Percentiles rank a stretch among this genome's conserved stretches.
These are phyloP conservation scores for Phodopus roborovskii DNA, from an alignment of 2,113 vertebrate species.

Conservation along the genomic window DNA sequence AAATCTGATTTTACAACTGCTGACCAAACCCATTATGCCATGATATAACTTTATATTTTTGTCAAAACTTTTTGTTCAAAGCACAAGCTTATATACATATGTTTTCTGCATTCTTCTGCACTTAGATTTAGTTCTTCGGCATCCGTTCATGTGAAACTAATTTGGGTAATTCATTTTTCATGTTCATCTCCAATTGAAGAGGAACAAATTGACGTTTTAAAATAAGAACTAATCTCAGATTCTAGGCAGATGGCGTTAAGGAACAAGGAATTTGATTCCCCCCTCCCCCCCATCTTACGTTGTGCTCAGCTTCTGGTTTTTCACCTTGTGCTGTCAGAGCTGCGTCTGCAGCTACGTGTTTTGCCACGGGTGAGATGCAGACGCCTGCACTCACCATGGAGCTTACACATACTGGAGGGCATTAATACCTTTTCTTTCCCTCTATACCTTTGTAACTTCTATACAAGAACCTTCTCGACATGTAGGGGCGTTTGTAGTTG, in stretches of 20 bases:
- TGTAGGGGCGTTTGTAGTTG: neutral
- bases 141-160: conserved; percentile 47
- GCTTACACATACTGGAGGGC: neutral
- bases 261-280: conserved; percentile 6
- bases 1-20: neutral
- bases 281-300: neutral
- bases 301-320: neutral
- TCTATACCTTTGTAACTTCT: neutral
- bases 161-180: conserved; percentile 47
- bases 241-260: conserved; percentile 39
- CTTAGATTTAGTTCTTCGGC: conserved; percentile 44
- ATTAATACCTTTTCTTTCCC: neutral
- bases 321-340: neutral
- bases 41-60: conserved; percentile 56
- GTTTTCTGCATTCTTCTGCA: neutral
- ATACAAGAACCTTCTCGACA: neutral
- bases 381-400: neutral
- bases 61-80: neutral
- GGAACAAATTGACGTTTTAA: neutral
- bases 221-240: conserved; percentile 48
- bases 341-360: conserved; percentile 5
- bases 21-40: neutral
- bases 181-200: conserved; percentile 55
- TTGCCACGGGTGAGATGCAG: neutral
- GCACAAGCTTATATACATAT: neutral